Base-by-base conservation (phyloP, 2,797 vertebrate species). In the Enteromius afrohamiltoni region DNA sequence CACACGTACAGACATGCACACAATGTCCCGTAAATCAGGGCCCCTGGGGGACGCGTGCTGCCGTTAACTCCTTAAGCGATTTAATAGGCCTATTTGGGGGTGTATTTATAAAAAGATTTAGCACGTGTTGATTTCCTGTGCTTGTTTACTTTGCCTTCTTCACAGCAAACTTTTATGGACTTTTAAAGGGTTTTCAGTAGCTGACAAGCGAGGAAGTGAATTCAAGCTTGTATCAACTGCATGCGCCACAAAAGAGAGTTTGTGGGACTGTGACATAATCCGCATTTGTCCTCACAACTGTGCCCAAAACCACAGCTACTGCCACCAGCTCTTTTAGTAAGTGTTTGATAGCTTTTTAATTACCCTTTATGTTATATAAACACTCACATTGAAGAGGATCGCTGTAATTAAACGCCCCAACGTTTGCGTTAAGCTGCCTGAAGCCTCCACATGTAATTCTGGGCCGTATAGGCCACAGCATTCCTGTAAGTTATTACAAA, bases 41-140 rank as follows among this genome's bases (percentile, higher is more conserved):
- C 45, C 74, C 78, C 65, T 51, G 77, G 71, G 67, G 85, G 73
- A 71, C 6, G 69, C 31, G 65, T 47, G 45, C 6, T 31, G 74
- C 85, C 77, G 64, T 82, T 86, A 84, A 80, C 58, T 83, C 80
- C 45, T 80, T 74, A 83, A 85, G 65, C 40, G 45, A 70, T 77
- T 86, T 85, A 79, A 78, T 85, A 77, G 84, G 68, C 58, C 34
- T 85, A 68, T 88, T 75, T 85, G 65, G 21, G 62, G 19, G 23
- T 78, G 77, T 40, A 80, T 86, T 86, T 83, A 79, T 83, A 75
- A 81, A 80, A 86, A 67, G 76, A 83, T 86, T 83, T 83, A 86
- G 70, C 76, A 49, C 69, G 51, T 83, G 69, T 68, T 71, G 70
- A 71, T 85, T 82, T 77, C 75, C 80, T 62, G 37, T 26, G 26